Base-by-base conservation (phyloP, 2,888 invertebrate genomes). In the Pheosia tremula region DNA sequence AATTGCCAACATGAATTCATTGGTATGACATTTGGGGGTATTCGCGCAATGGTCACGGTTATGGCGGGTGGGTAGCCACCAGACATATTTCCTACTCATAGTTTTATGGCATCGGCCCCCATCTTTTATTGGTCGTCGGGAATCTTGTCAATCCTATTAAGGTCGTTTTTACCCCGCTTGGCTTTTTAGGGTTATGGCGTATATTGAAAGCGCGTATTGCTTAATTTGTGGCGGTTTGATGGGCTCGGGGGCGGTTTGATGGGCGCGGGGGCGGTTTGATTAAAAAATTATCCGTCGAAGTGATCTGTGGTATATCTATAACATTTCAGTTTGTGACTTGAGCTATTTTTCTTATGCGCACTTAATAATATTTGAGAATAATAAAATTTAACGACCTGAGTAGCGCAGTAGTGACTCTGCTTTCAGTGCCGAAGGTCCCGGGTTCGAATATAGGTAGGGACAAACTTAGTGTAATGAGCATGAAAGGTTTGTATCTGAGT, bases 1-100 rank as follows among this genome's bases (percentile, higher is more conserved):
- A 93, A 91, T 86, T 83, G 84, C 83, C 77, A 82, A 84, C 92
- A 92, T 93, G 93, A 93, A 93, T 93, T 92, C 93, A 93, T 93
- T 85, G 93, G 88, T 93, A 93, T 93, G 92, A 91, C 93, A 91
- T 93, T 92, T 85, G 90, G 85, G 90, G 87, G 69, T 85, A 86
- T 85, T 78, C 80, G 80, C 83, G 84, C 63, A 90, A 91, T 88
- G 90, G 89, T 83, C 90, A 84, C 86, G 85, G 87, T 88, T 90
- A 88, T 88, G 77, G 85, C 85, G 72, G 79, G 80, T 74, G 81
- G 69, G 76, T 81, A 78, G 78, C 81, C 78, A 78, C 79, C 69
- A 80, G 80, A 81, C 90, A 91, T 92, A 91, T 91, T 91, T 91
- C 79, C 88, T 88, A 54, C 88, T 91, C 90, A 93, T 91, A 92